Evolutionary conservation across 1,140 invertebrate species (phyloP).

Genomic region (Bombus polaris): DNA sequence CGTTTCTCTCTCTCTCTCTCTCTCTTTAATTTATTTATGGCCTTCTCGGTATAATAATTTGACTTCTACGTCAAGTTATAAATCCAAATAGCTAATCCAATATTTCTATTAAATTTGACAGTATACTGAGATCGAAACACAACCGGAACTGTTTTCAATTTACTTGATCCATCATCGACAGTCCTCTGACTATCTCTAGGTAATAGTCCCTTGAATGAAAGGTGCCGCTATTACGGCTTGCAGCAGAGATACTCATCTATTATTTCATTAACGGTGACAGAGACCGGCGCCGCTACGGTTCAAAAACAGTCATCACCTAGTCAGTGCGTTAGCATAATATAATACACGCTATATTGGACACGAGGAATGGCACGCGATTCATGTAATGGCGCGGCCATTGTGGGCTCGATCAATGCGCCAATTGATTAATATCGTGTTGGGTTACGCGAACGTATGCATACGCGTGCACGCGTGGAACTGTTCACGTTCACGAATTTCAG

Average conservation of each 20-base stretch:
- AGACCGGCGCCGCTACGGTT: conserved; percentile 6
- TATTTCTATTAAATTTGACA: too few relatives aligned
- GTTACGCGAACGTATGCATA: conserved; percentile 51
- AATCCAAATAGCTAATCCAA: too few relatives aligned
- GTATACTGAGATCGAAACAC: background rate
- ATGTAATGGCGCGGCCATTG: conserved; percentile 65
- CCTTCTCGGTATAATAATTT: too few relatives aligned
- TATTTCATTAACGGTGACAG: conserved; percentile 63
- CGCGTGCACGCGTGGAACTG: background rate
- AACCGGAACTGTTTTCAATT: background rate
- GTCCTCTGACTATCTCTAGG: too few relatives aligned
- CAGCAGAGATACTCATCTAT: conserved; percentile 40
- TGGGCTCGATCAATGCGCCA: conserved; percentile 70
- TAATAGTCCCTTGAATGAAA: background rate
- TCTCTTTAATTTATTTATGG: background rate
- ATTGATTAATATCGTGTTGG: conserved; percentile 72
- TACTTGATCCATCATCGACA: background rate
- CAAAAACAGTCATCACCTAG: conserved; percentile 63
- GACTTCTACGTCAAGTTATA: too few relatives aligned
- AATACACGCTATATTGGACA: conserved; percentile 53
- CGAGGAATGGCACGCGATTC: conserved; percentile 35
- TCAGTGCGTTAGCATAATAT: conserved; percentile 47
- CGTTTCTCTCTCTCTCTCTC: background rate
- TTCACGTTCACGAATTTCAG: conserved; percentile 41
- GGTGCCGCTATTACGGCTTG: background rate